A percentile compares a stretch with the other conserved stretches of the same genome.
Conservation (phyloP, 1,140 invertebrate species). For the Drosophila lowei region DNA sequence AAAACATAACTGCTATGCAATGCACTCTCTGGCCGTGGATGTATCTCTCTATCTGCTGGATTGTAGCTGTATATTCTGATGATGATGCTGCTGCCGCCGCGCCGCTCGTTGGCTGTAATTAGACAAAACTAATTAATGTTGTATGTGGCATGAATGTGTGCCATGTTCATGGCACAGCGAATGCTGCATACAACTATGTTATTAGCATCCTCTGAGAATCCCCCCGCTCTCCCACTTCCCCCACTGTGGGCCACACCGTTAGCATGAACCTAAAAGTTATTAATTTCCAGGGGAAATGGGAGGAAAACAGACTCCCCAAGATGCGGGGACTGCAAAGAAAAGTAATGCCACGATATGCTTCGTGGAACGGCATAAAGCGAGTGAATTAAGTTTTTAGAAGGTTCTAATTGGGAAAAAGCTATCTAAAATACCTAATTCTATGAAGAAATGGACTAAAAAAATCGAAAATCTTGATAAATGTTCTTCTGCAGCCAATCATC, state of each 20-base stretch:
- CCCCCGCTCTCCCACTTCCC: constrained; percentile 2
- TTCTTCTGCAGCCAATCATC: constrained; percentile 23
- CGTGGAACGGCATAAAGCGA: background rate
- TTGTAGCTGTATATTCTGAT: constrained; percentile 46
- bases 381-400: constrained; percentile 1
- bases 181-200: constrained; percentile 26
- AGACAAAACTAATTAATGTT: constrained; percentile 73
- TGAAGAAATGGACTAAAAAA: background rate
- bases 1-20: constrained; percentile 57
- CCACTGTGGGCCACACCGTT: constrained; percentile 6
- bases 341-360: constrained; percentile 17
- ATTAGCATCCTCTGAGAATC: constrained; percentile 40
- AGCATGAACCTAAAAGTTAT: constrained; percentile 33
- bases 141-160: constrained; percentile 44
- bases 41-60: constrained; percentile 33
- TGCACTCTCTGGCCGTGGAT: constrained; percentile 10
- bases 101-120: constrained; percentile 49
- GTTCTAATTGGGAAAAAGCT: background rate
- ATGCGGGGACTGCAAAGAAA: background rate
- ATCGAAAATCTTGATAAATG: background rate
- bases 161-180: constrained; percentile 41
- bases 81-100: constrained; percentile 3
- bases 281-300: constrained; percentile 21
- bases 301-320: background rate
- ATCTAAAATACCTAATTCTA: background rate